A percentile compares a stretch with the other conserved stretches of the same genome.
These are phyloP conservation scores for Corella eumyota DNA, from an alignment of 23 tunicate species.

Conservation along the genomic window DNA sequence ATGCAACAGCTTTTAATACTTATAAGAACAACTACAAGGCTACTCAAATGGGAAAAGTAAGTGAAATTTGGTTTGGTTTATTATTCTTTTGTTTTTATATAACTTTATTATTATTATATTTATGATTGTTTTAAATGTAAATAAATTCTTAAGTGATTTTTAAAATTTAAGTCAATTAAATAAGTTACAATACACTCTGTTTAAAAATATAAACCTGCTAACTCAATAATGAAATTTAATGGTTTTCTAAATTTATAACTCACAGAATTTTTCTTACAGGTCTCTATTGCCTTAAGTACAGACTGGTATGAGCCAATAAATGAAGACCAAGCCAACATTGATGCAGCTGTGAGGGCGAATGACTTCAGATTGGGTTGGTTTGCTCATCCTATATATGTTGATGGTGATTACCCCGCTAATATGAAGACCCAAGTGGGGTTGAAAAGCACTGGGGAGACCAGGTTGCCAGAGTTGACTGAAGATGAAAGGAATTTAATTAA, in stretches of 20 bases:
- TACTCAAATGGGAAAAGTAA: conserved; percentile 48
- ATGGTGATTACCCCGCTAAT: conserved; percentile 70
- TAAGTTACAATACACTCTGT: too few species aligned
- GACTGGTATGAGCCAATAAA: conserved; percentile 89
- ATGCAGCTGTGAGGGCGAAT: conserved; percentile 50
- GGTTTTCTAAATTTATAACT: too few species aligned
- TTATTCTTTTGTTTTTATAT: background rate
- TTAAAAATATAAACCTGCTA: background rate
- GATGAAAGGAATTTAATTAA: conserved; percentile 38
- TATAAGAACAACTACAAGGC: conserved; percentile 26
- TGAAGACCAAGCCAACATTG: conserved; percentile 8
- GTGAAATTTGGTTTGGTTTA: background rate
- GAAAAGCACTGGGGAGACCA: background rate
- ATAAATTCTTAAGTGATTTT: too few species aligned
- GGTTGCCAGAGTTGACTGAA: conserved; percentile 40
- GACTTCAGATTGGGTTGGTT: conserved; percentile 93
- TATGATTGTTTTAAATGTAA: too few species aligned
- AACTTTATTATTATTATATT: background rate
- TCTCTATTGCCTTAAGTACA: conserved; percentile 63
- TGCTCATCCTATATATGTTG: conserved; percentile 74
- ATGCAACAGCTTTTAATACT: conserved; percentile 44
- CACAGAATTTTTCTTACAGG: too few species aligned
- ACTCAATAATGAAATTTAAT: background rate
- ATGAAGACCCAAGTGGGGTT: conserved; percentile 47
- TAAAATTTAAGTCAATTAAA: too few species aligned